phyloP scores from a whole-genome alignment of 2,888 invertebrate genomes.

The Acanthopleura granulata region DNA sequence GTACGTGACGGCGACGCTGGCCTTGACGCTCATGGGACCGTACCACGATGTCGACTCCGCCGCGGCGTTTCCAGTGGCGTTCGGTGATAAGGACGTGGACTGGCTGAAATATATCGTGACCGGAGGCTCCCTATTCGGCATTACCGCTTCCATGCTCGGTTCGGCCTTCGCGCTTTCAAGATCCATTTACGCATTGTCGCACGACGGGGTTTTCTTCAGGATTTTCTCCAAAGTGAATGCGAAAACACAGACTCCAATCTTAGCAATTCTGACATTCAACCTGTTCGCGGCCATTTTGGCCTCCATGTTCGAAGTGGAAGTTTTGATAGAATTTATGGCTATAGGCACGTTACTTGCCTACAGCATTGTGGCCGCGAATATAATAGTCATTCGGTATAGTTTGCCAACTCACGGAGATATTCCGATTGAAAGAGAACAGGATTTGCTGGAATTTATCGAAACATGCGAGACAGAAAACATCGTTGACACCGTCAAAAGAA shows the following conservation, averaged over 20 bases:
- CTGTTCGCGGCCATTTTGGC: slow-evolving; percentile 76
- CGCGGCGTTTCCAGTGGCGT: slow-evolving; percentile 64
- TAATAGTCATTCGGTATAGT: slow-evolving; percentile 87
- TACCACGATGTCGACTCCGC: slow-evolving; percentile 52
- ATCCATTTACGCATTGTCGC: slow-evolving; percentile 91
- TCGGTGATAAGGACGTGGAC: slow-evolving; percentile 50
- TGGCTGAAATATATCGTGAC: slow-evolving; percentile 66
- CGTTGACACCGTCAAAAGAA: slow-evolving; percentile 63
- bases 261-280: slow-evolving; percentile 62
- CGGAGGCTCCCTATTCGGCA: slow-evolving; percentile 63
- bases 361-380: slow-evolving; percentile 91
- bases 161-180: slow-evolving; percentile 88
- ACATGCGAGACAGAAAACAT: slow-evolving; percentile 37
- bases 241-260: slow-evolving; percentile 77
- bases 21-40: slow-evolving; percentile 63
- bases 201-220: slow-evolving; percentile 87
- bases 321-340: slow-evolving; percentile 94
- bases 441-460: slow-evolving; percentile 24
- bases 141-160: slow-evolving; percentile 74
- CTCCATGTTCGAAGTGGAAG: slow-evolving; percentile 87
- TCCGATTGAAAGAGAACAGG: slow-evolving; percentile 58
- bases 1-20: slow-evolving; percentile 57
- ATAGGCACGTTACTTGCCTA: slow-evolving; percentile 95
- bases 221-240: slow-evolving; percentile 79
- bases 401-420: slow-evolving; percentile 64